These are phyloP conservation scores for Clinocottus analis DNA, from an alignment of 2,113 vertebrate species.

Conservation along the genomic window DNA sequence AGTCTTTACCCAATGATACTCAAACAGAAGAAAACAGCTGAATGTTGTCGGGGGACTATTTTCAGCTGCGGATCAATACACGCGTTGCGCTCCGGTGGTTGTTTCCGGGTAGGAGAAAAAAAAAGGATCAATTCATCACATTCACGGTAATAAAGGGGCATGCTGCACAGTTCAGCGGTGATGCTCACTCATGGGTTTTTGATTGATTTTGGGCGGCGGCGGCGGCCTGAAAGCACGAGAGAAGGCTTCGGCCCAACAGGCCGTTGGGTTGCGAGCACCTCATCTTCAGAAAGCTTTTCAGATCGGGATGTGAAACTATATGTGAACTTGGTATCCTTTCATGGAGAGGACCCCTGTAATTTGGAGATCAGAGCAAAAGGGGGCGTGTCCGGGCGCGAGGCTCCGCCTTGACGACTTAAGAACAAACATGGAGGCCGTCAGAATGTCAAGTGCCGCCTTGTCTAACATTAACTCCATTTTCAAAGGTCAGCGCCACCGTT, in stretches of 20 bases:
- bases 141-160: neutral
- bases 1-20: neutral
- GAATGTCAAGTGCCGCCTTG: slow-evolving; percentile 71
- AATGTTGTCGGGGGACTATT: slow-evolving; percentile 18
- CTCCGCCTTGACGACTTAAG: slow-evolving; percentile 35
- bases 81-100: slow-evolving; percentile 19
- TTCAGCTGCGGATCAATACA: slow-evolving; percentile 16
- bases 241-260: neutral
- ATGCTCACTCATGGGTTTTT: slow-evolving; percentile 15
- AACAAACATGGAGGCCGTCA: slow-evolving; percentile 70
- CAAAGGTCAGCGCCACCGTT: slow-evolving; percentile 69
- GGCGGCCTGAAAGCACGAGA: neutral
- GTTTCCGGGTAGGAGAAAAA: slow-evolving; percentile 3
- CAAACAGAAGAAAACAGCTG: slow-evolving; percentile 1
- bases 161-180: neutral
- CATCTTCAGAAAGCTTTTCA: too few species aligned
- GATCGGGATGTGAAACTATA: neutral
- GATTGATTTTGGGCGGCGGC: neutral
- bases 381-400: slow-evolving; percentile 11
- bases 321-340: neutral
- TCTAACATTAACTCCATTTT: slow-evolving; percentile 71
- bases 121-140: slow-evolving; percentile 7
- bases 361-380: slow-evolving; percentile 20
- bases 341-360: neutral
- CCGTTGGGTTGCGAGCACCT: too few species aligned